Evolutionary conservation across 2,888 invertebrate genomes (phyloP).

Genomic region (Amphipoea lucens): DNA sequence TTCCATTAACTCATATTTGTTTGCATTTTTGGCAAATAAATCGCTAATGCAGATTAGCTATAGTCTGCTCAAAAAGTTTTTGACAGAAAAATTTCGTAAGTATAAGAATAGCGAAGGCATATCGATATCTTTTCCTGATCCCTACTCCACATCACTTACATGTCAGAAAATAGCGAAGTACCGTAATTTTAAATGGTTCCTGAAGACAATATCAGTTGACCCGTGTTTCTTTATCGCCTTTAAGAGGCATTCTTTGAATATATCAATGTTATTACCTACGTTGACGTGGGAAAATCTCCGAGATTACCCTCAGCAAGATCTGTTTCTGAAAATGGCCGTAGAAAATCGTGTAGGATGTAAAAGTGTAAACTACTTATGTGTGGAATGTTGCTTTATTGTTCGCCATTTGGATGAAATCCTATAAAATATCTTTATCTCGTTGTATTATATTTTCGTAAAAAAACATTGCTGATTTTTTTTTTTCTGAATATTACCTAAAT

Average conservation of each 20-base stretch:
- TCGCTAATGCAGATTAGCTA: background rate
- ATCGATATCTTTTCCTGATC: conserved; percentile 9
- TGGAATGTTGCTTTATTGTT: conserved; percentile 24
- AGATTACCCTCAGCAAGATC: conserved; percentile 16
- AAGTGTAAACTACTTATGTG: conserved; percentile 10
- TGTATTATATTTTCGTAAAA: no score
- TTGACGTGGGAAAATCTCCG: conserved; percentile 52
- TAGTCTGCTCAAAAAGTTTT: background rate
- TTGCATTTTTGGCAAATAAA: no score
- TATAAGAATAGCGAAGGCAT: background rate
- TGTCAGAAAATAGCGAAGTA: conserved; percentile 69
- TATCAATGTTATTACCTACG: conserved; percentile 55
- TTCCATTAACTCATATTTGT: no score
- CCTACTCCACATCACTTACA: background rate
- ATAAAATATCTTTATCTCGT: background rate
- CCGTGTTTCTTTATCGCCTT: conserved; percentile 60
- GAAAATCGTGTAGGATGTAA: conserved; percentile 24
- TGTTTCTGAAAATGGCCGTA: conserved; percentile 40
- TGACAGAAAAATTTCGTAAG: background rate
- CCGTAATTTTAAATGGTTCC: conserved; percentile 65
- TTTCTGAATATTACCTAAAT: background rate
- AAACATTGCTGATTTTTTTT: no score
- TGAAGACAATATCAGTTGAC: conserved; percentile 66
- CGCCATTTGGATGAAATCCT: background rate
- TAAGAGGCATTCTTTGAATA: conserved; percentile 62